Evolutionary conservation across 2,113 vertebrate genomes (phyloP).

Genomic region (Limanda limanda): DNA sequence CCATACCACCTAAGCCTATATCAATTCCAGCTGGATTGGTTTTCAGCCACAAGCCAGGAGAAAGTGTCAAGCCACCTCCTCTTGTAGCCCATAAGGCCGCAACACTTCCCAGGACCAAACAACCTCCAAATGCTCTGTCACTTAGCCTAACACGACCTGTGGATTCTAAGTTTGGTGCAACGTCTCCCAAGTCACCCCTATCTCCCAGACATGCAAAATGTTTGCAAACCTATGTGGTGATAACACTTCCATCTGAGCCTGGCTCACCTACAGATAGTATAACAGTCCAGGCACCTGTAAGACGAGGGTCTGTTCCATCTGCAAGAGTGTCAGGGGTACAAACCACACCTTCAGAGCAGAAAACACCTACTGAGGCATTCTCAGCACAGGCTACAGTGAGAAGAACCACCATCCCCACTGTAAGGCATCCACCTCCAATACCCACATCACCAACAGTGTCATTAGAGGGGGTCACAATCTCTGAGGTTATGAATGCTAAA

Average conservation of each 20-base stretch:
- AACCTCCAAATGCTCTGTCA: slow-evolving; percentile 88
- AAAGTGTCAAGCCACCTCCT: slow-evolving; percentile 88
- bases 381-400: slow-evolving; percentile 61
- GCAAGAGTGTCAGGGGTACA: slow-evolving; percentile 68
- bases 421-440: slow-evolving; percentile 59
- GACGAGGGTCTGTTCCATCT: slow-evolving; percentile 74
- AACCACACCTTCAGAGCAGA: slow-evolving; percentile 73
- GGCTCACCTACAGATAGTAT: slow-evolving; percentile 92
- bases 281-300: slow-evolving; percentile 84
- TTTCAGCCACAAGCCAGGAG: slow-evolving; percentile 90
- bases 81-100: slow-evolving; percentile 82
- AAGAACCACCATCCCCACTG: slow-evolving; percentile 67
- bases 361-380: slow-evolving; percentile 59
- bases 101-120: slow-evolving; percentile 83
- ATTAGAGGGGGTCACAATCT: slow-evolving; percentile 31
- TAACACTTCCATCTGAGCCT: slow-evolving; percentile 96
- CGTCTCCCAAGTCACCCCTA: slow-evolving; percentile 93
- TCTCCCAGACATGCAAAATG: slow-evolving; percentile 91
- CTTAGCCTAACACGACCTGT: slow-evolving; percentile 88
- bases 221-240: slow-evolving; percentile 96
- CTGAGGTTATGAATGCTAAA: slow-evolving; percentile 25
- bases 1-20: slow-evolving; percentile 94
- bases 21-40: slow-evolving; percentile 91
- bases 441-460: slow-evolving; percentile 19
- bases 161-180: slow-evolving; percentile 85